These are phyloP conservation scores for Drosophila diplacantha DNA, from an alignment of 2,888 invertebrate genomes.

Conservation along the genomic window DNA sequence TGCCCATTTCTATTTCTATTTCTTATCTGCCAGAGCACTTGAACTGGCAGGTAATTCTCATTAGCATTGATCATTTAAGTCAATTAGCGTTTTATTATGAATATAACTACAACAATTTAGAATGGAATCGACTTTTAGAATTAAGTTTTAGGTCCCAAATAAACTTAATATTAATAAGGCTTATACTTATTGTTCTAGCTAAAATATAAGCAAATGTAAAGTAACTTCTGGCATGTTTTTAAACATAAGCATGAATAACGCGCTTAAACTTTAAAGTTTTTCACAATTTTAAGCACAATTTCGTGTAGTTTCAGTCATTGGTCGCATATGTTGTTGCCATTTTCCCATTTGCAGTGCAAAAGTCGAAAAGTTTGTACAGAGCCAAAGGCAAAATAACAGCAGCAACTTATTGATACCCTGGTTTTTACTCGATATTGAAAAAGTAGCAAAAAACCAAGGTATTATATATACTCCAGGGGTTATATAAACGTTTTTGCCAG, in stretches of 20 bases:
- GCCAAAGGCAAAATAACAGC: background rate
- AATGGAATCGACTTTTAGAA: background rate
- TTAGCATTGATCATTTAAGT: slow-evolving; percentile 2
- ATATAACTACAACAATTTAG: background rate
- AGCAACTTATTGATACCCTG: slow-evolving; percentile 8
- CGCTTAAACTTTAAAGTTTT: slow-evolving; percentile 8
- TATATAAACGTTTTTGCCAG: background rate
- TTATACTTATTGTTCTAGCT: background rate
- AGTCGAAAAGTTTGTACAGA: slow-evolving; percentile 7
- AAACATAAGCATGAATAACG: slow-evolving; percentile 2
- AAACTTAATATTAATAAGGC: too few species aligned
- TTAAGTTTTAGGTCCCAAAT: too few species aligned
- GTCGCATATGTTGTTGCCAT: slow-evolving; percentile 23
- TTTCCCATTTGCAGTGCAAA: slow-evolving; percentile 22
- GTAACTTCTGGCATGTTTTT: background rate
- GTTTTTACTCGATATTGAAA: background rate
- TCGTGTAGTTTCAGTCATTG: slow-evolving; percentile 23
- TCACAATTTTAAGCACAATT: slow-evolving; percentile 12
- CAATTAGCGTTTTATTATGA: slow-evolving; percentile 3
- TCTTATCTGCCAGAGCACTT: slow-evolving; percentile 6
- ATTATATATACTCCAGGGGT: background rate
- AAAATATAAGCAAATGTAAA: background rate
- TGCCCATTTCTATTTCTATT: background rate
- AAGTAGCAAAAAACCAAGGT: too few species aligned
- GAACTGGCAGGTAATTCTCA: slow-evolving; percentile 4